Evolutionary conservation across 1,140 invertebrate species (phyloP), one percentile per base, ranked within the genome.

Genomic region (Drosophila auraria): DNA sequence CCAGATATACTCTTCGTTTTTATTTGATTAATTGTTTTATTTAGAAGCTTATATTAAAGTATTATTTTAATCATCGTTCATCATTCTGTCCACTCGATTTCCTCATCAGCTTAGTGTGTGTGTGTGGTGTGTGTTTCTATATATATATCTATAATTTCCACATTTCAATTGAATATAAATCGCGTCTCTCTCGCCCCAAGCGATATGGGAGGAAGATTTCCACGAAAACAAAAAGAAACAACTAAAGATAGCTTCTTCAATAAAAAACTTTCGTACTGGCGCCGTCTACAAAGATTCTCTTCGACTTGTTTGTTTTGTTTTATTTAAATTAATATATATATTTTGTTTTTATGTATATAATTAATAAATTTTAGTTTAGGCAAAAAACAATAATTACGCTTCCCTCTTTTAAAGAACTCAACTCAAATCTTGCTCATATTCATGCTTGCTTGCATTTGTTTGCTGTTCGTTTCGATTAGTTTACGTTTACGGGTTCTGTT

Each of bases 11-110:
- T 17, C 2, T n/a, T 53, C 63, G 44, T 12, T 69, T 87, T 87
- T 87, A 89, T 87, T 89, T 82, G 86, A 90, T 86, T 89, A 89
- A 89, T 89, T 86, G 75, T 89, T 90, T 89, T 89, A 90, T 90
- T 90, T 90, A 79, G 86, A 90, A 90, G 86, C 86, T 90, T 90
- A 90, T 90, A 90, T 73, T 90, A 90, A 90, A 86, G 81, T 90
- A 83, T 89, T 89, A 87, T 83, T 89, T 89, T 82, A 89, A 83
- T 87, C 78, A 80, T 87, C 59, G 76, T 79, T 86, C 75, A 86
- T 87, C 83, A 47, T 69, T 84, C 86, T 83, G 65, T 58, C 64
- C 73, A 54, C 82, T 69, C 84, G 80, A 76, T 61, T 89, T 83
- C 49, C 64, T 66, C 81, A 80, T 83, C 81, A 82, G 83, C 81